Base-by-base conservation (phyloP, 1,140 invertebrate species). In the Rhizoglyphus robini region DNA sequence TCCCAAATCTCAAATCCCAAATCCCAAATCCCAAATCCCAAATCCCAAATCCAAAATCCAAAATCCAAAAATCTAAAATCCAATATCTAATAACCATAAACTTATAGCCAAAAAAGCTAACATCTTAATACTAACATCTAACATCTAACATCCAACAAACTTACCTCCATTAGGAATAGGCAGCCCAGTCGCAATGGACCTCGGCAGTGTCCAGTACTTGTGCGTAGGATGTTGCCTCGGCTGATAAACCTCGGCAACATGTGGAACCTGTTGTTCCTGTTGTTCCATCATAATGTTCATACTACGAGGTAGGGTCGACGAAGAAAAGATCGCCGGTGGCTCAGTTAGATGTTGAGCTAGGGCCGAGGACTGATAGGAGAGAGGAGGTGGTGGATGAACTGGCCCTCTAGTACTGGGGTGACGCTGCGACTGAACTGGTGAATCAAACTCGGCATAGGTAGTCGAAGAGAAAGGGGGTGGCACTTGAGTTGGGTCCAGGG, bases 161-260 rank as follows among this genome's bases (percentile, higher is more conserved):
- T n/a, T n/a, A 32, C 51, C 51, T 11, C 51, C 51, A 32, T 54
- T 54, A 11, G 51, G 51, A 8, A 54, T 11, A 20, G 27, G 2
- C 31, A 2, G 31, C 5, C 34, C 47, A 11, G 61, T 58, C 1
- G 62, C 60, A 25, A 67, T 65, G 0, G 41, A 27, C 15, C 65
- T 18, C 20, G 65, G 65, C 38, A 66, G 41, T 64, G 65, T 66
- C 65, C 65, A 66, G 31, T 66, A 66, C 29, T 64, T 66, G 23
- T 66, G 57, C 15, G 46, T 27, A 2, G 65, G 64, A 32, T 32
- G 32, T 30, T 36, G 31, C 13, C 23, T 5, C 34, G 64, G 57
- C 15, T 57, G 25, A 34, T 65, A 57, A 5, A 65, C 20, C 11
- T 65, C 51, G 25, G 64, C 51, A 2, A 59, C 31, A 47, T 65